Conservation (phyloP, 2,888 invertebrate species). For the Caenorhabditis virilis region DNA sequence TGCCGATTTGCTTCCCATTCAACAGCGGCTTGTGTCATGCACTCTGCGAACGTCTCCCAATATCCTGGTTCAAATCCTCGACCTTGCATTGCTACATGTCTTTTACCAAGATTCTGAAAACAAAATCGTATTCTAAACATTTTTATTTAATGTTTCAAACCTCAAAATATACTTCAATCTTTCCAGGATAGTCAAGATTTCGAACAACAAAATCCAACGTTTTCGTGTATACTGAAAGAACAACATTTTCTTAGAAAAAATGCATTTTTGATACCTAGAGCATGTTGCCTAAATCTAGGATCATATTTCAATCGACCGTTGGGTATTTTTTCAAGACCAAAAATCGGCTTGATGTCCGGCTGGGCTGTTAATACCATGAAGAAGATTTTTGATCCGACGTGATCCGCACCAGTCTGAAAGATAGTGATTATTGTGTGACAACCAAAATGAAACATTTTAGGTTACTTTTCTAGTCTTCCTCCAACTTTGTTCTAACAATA, state of each 20-base stretch:
- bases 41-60: slow-evolving; percentile 69
- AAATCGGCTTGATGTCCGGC: slow-evolving; percentile 64
- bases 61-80: slow-evolving; percentile 68
- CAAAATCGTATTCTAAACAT: too few relatives aligned
- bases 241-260: neutral
- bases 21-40: slow-evolving; percentile 62
- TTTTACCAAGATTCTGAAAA: slow-evolving; percentile 58
- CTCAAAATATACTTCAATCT: slow-evolving; percentile 61
- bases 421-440: too few relatives aligned
- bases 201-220: slow-evolving; percentile 64
- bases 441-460: too few relatives aligned
- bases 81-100: slow-evolving; percentile 60
- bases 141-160: too few relatives aligned
- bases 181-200: slow-evolving; percentile 61
- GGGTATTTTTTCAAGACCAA: slow-evolving; percentile 63
- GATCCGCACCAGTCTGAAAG: slow-evolving; percentile 61
- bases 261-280: slow-evolving; percentile 22
- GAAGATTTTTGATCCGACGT: slow-evolving; percentile 65
- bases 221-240: slow-evolving; percentile 53
- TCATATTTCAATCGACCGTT: slow-evolving; percentile 62
- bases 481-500: slow-evolving; percentile 63
- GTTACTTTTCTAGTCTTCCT: slow-evolving; percentile 61
- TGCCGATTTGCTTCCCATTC: slow-evolving; percentile 63
- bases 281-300: slow-evolving; percentile 55
- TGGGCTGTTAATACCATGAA: slow-evolving; percentile 61